Evolutionary conservation across 64 coral and sea anemone genomes (phyloP), one percentile per base, ranked within the genome.

Genomic region (Pocillopora verrucosa): DNA sequence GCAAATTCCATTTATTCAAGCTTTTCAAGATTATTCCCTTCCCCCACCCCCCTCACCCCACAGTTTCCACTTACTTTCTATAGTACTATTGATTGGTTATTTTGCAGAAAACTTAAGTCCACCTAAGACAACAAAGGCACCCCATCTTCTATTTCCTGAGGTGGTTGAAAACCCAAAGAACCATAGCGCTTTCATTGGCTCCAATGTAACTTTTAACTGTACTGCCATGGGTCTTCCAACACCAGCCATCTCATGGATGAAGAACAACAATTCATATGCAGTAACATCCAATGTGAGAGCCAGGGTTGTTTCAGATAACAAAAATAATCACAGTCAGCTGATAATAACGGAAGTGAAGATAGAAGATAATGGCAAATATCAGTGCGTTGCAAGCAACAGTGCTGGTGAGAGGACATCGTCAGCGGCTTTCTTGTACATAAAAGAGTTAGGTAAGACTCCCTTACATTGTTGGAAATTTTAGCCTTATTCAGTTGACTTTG

Each of bases 161-260:
- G 20, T 56, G 17, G 75, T 16, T 13, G 2, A 76, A 9, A 17
- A 16, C 17, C 75, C 75, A 76, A 10, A 51, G 3, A 76, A 56
- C 75, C 75, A 76, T 1, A 56, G 37, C 19, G 75, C 36, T 51
- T 1, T 45, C 56, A 51, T 76, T 14, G 75, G 75, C 13, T 76
- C 75, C 41, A 76, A 76, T 41, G 75, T 76, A 51, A 76, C 75
- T 16, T 76, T 76, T 17, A 75, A 75, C n/a, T 75, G 36, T 9
- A 76, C 15, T 76, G 75, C 75, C 35, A 76, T 16, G 36, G 61
- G 61, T 17, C 2, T 65, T 83, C 80, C 80, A 1, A 67, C 15
- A 61, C 80, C 80, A 36, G 13, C 60, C 36, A 67, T 83, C 16
- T 65, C 10, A 10, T 76, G 75, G 75, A 51, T 4, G 56, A 57